Conservation (phyloP, 1,140 invertebrate genomes). For the Pentalonia nigronervosa region DNA sequence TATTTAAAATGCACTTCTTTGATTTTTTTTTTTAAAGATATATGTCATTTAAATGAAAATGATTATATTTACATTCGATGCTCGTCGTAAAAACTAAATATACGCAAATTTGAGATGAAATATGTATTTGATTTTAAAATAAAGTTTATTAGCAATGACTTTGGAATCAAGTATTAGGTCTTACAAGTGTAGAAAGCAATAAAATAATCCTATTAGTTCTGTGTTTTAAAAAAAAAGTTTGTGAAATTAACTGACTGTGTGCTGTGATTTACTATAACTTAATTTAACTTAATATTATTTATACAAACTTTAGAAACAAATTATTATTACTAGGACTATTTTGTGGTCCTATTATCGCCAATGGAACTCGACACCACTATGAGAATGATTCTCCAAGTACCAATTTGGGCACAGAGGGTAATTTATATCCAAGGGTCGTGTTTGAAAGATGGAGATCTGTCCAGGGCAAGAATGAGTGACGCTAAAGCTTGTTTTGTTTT, state of each 20-base stretch:
- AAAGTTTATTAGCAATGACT: no score
- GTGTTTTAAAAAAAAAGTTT: neutral
- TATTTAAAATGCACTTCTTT: neutral
- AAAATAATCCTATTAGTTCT: neutral
- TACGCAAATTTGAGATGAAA: neutral
- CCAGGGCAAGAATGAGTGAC: conserved; percentile 92
- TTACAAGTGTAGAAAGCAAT: neutral
- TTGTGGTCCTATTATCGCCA: conserved; percentile 93
- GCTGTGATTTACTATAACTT: neutral
- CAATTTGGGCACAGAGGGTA: conserved; percentile 96
- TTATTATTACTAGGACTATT: conserved; percentile 78
- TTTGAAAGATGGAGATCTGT: conserved; percentile 92
- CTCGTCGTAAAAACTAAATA: neutral
- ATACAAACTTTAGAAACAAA: no score
- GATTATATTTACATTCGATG: neutral
- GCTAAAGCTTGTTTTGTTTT: conserved; percentile 95
- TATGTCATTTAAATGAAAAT: neutral
- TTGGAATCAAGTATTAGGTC: neutral
- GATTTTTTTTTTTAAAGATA: neutral
- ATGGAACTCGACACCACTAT: conserved; percentile 97
- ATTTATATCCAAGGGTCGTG: conserved; percentile 97
- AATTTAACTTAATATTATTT: neutral
- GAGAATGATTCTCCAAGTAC: conserved; percentile 96
- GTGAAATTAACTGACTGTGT: neutral
- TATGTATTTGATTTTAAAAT: neutral